Conservation (phyloP, 2,888 invertebrate species). For the Drosophila yooni region DNA sequence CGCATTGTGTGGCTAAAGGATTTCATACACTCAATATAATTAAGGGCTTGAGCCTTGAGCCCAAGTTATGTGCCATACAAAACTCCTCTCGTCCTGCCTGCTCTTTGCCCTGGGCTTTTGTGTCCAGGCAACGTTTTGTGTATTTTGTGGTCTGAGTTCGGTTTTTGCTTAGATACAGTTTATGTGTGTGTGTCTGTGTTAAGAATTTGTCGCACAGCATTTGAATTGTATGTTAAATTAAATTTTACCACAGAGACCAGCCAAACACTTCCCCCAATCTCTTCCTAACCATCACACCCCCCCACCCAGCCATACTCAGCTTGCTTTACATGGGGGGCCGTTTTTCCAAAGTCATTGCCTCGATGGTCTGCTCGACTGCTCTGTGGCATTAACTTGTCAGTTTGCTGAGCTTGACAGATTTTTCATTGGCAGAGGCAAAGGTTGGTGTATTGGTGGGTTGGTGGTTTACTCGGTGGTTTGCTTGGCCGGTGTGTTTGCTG, state of each 20-base stretch:
- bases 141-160: constrained; percentile 68
- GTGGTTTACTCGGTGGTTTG: constrained; percentile 25
- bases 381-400: constrained; percentile 73
- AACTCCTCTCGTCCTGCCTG: constrained; percentile 10
- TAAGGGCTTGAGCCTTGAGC: constrained; percentile 78
- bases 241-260: constrained; percentile 79
- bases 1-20: constrained; percentile 79
- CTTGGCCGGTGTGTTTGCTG: constrained; percentile 28
- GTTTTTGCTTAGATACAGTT: constrained; percentile 38
- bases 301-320: not conserved
- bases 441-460: constrained; percentile 16
- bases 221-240: constrained; percentile 80
- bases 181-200: constrained; percentile 20
- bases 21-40: constrained; percentile 83
- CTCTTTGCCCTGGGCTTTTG: constrained; percentile 32
- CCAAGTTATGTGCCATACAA: constrained; percentile 50
- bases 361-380: constrained; percentile 36
- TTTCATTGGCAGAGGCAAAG: constrained; percentile 55
- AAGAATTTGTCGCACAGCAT: constrained; percentile 64
- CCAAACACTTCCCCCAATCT: constrained; percentile 16
- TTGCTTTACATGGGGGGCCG: constrained; percentile 12
- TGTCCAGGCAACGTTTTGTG: constrained; percentile 75
- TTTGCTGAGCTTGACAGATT: constrained; percentile 77
- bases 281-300: not conserved
- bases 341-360: constrained; percentile 51